phyloP scores from a whole-genome alignment of 2,797 vertebrate species.

The Brachyalestes nurse region DNA sequence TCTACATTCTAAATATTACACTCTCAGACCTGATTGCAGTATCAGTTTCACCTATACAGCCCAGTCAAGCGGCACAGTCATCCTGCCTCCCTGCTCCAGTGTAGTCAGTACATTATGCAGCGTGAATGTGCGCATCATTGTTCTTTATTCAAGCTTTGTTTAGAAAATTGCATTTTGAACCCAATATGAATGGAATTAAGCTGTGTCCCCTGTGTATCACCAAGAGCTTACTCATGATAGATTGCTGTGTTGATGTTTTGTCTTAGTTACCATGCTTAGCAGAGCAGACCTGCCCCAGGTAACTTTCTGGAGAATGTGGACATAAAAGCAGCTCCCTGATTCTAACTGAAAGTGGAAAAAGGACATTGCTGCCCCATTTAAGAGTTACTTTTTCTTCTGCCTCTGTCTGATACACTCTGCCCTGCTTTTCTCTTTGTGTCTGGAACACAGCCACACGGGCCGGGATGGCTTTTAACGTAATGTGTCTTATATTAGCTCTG shows the following conservation, averaged over 20 bases:
- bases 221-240: not conserved
- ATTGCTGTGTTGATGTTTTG: not conserved
- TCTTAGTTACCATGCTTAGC: not conserved
- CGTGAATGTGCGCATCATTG: no score
- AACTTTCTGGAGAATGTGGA: not conserved
- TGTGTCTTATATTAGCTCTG: conserved; percentile 2
- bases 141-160: no score
- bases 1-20: no score
- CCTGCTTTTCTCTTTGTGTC: conserved; percentile 40
- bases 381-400: conserved; percentile 5
- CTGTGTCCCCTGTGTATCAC: not conserved
- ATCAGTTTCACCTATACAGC: no score
- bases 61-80: no score
- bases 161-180: no score
- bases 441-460: not conserved
- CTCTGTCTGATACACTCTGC: conserved; percentile 26
- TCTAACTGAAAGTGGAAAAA: not conserved
- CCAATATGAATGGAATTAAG: no score
- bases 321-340: not conserved
- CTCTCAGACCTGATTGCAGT: no score
- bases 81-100: no score
- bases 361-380: not conserved
- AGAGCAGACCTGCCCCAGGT: not conserved
- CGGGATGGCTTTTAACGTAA: conserved; percentile 4
- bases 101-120: no score